phyloP scores from a whole-genome alignment of 2,797 vertebrate species.

The Pipistrellus pipistrellus region DNA sequence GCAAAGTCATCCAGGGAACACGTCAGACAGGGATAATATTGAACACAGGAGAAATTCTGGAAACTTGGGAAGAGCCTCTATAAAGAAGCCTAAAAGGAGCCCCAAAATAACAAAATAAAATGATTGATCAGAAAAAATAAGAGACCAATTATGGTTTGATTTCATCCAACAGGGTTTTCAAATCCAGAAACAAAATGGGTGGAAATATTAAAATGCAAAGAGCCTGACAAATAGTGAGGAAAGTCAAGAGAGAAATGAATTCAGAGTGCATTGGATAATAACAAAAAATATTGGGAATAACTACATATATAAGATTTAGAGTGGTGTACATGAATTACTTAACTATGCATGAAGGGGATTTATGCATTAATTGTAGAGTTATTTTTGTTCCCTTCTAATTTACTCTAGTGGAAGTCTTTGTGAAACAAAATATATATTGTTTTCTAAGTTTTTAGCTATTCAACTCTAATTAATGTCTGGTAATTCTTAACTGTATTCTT shows the following conservation, averaged over 20 bases:
- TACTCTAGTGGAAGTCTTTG: neutral
- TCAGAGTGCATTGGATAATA: neutral
- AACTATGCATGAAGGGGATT: neutral
- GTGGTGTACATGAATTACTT: neutral
- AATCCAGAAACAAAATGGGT: neutral
- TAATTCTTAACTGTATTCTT: neutral
- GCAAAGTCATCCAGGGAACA: neutral
- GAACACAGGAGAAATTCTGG: neutral
- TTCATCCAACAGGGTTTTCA: neutral
- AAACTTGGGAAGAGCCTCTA: neutral
- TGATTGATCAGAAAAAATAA: neutral
- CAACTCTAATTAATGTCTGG: neutral
- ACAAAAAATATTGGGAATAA: neutral
- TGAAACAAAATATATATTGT: neutral
- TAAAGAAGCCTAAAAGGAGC: neutral
- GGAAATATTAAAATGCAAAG: neutral
- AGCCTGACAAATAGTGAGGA: neutral
- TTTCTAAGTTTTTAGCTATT: neutral
- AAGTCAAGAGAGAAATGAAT: neutral
- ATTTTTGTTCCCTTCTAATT: neutral
- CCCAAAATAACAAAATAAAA: slow-evolving; percentile 1
- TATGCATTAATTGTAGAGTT: neutral
- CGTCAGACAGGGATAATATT: neutral
- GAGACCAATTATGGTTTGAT: neutral
- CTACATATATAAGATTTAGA: neutral